These are phyloP conservation scores for Sinocyclocheilus maitianheensis DNA, from an alignment of 2,113 vertebrate species.

Conservation along the genomic window DNA sequence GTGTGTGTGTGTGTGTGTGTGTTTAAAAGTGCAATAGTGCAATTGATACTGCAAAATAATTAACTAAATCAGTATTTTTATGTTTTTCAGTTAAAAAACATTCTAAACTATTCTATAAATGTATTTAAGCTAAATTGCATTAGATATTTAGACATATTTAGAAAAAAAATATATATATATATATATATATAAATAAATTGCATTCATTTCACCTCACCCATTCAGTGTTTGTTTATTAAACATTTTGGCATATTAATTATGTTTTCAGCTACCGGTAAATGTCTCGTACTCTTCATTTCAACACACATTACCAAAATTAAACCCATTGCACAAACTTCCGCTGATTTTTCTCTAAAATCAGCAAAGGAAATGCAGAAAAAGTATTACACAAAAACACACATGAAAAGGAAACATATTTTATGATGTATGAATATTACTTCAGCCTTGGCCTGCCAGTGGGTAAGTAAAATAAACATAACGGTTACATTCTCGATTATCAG, in stretches of 20 bases:
- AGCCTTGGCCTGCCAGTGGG: slow-evolving; percentile 13
- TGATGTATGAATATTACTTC: slow-evolving; percentile 68
- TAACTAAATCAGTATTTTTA: too few species aligned
- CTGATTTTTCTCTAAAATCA: too few species aligned
- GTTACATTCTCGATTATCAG: slow-evolving; percentile 19
- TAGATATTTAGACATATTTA: too few species aligned
- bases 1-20: too few species aligned
- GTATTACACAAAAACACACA: slow-evolving; percentile 41
- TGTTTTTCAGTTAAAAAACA: neutral
- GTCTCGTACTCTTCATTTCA: too few species aligned
- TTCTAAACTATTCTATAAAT: neutral
- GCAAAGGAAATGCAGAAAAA: neutral
- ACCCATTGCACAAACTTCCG: too few species aligned
- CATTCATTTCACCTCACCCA: neutral
- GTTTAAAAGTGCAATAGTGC: too few species aligned
- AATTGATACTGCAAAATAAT: too few species aligned
- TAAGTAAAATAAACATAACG: slow-evolving; percentile 1
- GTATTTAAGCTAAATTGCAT: too few species aligned
- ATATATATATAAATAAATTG: too few species aligned
- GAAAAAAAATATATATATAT: too few species aligned
- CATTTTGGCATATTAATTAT: neutral
- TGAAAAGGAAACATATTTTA: slow-evolving; percentile 66
- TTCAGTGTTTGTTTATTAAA: neutral
- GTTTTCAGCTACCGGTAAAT: neutral
- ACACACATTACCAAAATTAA: too few species aligned